Conservation (phyloP, 2,888 invertebrate genomes). For the Rhamphomyia laevipes region DNA sequence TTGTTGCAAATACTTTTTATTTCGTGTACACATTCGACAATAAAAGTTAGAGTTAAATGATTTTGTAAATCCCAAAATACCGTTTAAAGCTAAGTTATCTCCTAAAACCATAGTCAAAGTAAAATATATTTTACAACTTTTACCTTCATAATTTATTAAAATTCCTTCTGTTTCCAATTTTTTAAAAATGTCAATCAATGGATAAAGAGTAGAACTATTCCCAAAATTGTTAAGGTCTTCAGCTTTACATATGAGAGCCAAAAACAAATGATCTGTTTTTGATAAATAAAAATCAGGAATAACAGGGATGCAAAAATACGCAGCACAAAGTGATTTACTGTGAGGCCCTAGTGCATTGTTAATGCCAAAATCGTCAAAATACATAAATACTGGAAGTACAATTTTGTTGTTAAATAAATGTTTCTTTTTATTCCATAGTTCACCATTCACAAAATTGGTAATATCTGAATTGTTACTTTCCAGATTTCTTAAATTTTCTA, state of each 20-base stretch:
- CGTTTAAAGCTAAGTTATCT: background rate
- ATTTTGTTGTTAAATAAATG: background rate
- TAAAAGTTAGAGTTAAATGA: background rate
- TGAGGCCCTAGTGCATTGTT: constrained; percentile 8
- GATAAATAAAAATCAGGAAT: background rate
- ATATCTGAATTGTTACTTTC: background rate
- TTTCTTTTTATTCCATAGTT: constrained; percentile 8
- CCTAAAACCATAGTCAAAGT: background rate
- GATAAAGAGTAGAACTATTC: background rate
- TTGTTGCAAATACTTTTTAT: background rate
- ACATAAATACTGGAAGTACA: constrained; percentile 7
- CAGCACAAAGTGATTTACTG: constrained; percentile 2
- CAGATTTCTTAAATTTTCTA: constrained; percentile 6
- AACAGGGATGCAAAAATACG: background rate
- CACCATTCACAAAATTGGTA: background rate
- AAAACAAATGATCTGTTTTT: constrained; percentile 1
- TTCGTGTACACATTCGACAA: background rate
- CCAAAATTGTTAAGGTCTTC: background rate
- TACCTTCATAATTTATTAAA: background rate
- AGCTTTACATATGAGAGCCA: background rate
- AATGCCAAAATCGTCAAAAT: constrained; percentile 10
- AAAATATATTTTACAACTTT: background rate
- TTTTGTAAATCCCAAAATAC: background rate
- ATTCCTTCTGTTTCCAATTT: background rate
- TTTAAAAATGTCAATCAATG: background rate